Conservation (phyloP, 2,113 vertebrate genomes). For the Xiphophorus hellerii region DNA sequence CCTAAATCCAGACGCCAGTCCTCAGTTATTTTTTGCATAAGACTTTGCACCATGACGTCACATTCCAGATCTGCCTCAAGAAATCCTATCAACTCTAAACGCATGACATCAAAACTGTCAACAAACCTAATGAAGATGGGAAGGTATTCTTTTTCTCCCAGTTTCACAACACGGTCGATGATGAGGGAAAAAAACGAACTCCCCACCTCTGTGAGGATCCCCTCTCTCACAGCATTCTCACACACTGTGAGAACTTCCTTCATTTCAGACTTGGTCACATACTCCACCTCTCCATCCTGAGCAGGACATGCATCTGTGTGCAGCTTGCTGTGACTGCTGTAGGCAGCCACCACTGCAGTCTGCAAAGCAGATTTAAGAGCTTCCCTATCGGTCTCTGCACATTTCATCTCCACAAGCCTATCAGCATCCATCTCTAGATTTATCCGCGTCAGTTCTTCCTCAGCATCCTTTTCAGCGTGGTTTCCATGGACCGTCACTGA, state of each 20-base stretch:
- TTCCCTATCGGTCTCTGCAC: conserved; percentile 79
- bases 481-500: conserved; percentile 65
- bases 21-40: conserved; percentile 85
- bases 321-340: conserved; percentile 64
- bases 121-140: conserved; percentile 92
- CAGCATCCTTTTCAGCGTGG: conserved; percentile 73
- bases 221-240: conserved; percentile 88
- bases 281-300: conserved; percentile 76
- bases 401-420: conserved; percentile 74
- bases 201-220: conserved; percentile 88
- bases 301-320: conserved; percentile 34
- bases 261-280: conserved; percentile 84
- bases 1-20: conserved; percentile 93
- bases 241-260: conserved; percentile 93
- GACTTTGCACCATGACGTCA: conserved; percentile 83
- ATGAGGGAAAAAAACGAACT: conserved; percentile 92
- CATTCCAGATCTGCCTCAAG: conserved; percentile 86
- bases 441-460: conserved; percentile 74
- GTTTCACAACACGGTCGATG: conserved; percentile 88
- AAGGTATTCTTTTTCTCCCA: conserved; percentile 87
- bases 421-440: conserved; percentile 78
- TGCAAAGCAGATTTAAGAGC: conserved; percentile 79
- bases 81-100: conserved; percentile 91
- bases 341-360: conserved; percentile 69
- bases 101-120: conserved; percentile 91